Conservation (phyloP, 2,113 vertebrate genomes). For the Cyrtonyx montezumae region DNA sequence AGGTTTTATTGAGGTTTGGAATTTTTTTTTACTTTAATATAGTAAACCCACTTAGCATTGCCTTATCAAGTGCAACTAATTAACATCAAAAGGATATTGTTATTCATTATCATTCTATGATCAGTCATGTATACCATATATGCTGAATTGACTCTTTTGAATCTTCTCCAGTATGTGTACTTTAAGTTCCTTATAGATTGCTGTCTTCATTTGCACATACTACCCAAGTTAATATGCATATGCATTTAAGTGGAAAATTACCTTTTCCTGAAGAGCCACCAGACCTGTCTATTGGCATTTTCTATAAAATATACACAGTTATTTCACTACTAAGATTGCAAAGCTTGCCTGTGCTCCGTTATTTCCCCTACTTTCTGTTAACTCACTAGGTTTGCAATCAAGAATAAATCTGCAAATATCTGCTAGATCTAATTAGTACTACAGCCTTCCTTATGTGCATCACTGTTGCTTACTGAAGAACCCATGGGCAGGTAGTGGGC, state of each 20-base stretch:
- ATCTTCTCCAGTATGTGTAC: slow-evolving; percentile 28
- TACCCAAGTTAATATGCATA: slow-evolving; percentile 51
- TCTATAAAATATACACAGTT: not conserved
- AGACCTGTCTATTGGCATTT: slow-evolving; percentile 43
- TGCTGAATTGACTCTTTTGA: slow-evolving; percentile 66
- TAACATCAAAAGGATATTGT: slow-evolving; percentile 70
- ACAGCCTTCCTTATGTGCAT: not conserved
- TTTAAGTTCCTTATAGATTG: slow-evolving; percentile 22
- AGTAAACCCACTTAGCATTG: slow-evolving; percentile 40
- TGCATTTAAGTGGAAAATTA: slow-evolving; percentile 69
- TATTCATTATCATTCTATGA: slow-evolving; percentile 61
- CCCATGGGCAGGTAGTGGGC: not conserved
- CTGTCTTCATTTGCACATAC: slow-evolving; percentile 24
- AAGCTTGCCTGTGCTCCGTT: not conserved
- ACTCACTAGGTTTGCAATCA: not conserved
- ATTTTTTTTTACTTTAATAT: slow-evolving; percentile 31
- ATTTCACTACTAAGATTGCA: not conserved
- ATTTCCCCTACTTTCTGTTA: not conserved
- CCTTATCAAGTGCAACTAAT: slow-evolving; percentile 67
- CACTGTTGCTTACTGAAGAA: not conserved
- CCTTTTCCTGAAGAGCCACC: slow-evolving; percentile 46
- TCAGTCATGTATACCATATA: slow-evolving; percentile 22
- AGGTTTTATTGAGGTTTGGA: slow-evolving; percentile 39
- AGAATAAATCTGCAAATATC: not conserved
- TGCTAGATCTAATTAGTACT: not conserved